Evolutionary conservation across 2,113 vertebrate species (phyloP).

Genomic region (Ibidorhyncha struthersii): DNA sequence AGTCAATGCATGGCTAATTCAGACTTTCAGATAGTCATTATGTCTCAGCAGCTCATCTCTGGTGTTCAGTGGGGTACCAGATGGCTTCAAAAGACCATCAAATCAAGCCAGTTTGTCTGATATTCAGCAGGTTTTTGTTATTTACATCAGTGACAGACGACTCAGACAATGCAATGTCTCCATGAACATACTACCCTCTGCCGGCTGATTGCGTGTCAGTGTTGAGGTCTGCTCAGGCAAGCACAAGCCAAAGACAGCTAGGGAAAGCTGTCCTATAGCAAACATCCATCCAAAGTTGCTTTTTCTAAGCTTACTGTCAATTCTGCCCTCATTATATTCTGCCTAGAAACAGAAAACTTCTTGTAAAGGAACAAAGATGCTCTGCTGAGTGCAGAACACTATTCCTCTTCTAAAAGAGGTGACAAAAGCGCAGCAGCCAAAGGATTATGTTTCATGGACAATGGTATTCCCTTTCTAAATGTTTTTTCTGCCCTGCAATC

Average conservation of each 20-base stretch:
- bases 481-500: neutral
- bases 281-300: neutral
- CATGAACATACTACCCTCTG: neutral
- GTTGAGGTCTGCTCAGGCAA: neutral
- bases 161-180: accelerated
- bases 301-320: neutral
- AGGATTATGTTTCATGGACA: neutral
- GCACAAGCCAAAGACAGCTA: neutral
- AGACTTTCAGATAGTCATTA: neutral
- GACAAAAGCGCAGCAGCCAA: neutral
- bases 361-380: neutral
- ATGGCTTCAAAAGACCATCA: neutral
- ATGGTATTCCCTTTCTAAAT: neutral
- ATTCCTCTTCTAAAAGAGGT: neutral
- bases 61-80: neutral
- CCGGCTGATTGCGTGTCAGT: neutral
- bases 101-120: neutral
- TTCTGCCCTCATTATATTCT: neutral
- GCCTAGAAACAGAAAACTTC: neutral
- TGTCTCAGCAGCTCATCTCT: neutral
- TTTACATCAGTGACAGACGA: neutral
- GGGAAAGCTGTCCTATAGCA: neutral
- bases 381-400: neutral
- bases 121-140: neutral
- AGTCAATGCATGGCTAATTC: neutral